Base-by-base conservation (phyloP, 2,113 vertebrate genomes). In the Megaleporinus macrocephalus region DNA sequence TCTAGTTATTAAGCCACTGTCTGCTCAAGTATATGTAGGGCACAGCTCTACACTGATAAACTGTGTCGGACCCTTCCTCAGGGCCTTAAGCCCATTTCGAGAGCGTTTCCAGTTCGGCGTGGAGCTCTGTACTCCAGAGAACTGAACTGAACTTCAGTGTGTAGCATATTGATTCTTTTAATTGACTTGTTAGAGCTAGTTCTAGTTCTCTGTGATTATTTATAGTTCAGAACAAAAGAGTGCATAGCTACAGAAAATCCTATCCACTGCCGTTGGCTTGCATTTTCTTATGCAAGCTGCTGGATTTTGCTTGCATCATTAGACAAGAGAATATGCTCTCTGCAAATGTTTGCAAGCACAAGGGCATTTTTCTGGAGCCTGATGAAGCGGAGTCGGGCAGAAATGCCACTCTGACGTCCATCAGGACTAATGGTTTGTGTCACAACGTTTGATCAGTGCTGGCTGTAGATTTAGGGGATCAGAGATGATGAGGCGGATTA, bases 401-500 rank as follows among this genome's bases (percentile, higher is more conserved):
- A 74, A 61, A 4, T 5, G 5, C 62, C 68, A 9, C 22, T 13
- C 10, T 76, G 65, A 61, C 72, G 9, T 33, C 66, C 61, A 66
- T 72, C 71, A 47, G 72, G 1, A 73, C 66, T 73, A 75, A 49
- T 69, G 69, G 62, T 78, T 72, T 68, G 26, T 78, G 30, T 61
- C 81, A 76, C 59, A 70, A 44, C 71, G 83, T 87, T 89, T 88
- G 85, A 85, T 87, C 88, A 88, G 84, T 73, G 82, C 86, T 1
- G 91, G 84, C 82, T 81, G 74, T 29, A 88, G 91, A 93, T 93
- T 91, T 90, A 29, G 22, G 57, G 78, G 85, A 90, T 90, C 80
- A 91, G 84, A 87, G 89, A 90, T 90, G 82, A 90, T 90, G 82
- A 90, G 59, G 81, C 33, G 13, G 86, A 93, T 93, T 89, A 93